Conservation (phyloP, 2,113 vertebrate genomes). For the Cynoglossus semilaevis region DNA sequence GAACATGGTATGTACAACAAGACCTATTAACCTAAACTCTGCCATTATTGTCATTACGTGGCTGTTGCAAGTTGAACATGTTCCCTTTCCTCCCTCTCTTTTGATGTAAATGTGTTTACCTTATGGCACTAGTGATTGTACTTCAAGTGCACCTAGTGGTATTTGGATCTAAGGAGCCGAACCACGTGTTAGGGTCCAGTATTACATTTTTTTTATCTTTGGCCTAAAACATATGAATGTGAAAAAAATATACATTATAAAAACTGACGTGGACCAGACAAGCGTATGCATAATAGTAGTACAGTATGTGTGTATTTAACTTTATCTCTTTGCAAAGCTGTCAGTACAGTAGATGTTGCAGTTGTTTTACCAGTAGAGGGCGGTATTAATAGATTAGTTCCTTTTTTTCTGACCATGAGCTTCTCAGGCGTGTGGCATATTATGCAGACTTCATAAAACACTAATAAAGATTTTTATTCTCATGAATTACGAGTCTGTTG, state of each 20-base stretch:
- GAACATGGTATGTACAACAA: slow-evolving; percentile 70
- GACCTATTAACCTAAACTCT: slow-evolving; percentile 62
- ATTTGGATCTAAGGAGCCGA: slow-evolving; percentile 66
- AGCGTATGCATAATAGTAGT: slow-evolving; percentile 79
- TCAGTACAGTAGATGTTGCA: slow-evolving; percentile 78
- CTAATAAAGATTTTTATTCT: slow-evolving; percentile 98
- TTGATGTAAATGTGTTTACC: slow-evolving; percentile 69
- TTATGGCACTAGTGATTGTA: slow-evolving; percentile 74
- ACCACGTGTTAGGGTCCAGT: slow-evolving; percentile 68
- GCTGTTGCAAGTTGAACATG: slow-evolving; percentile 65
- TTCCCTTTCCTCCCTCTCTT: slow-evolving; percentile 32
- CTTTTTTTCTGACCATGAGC: slow-evolving; percentile 82
- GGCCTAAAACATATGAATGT: slow-evolving; percentile 76
- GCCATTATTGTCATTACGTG: slow-evolving; percentile 63
- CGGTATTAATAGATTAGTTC: slow-evolving; percentile 89
- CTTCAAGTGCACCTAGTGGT: slow-evolving; percentile 74
- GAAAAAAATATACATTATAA: slow-evolving; percentile 64
- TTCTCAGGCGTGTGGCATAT: slow-evolving; percentile 90
- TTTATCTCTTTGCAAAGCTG: slow-evolving; percentile 79
- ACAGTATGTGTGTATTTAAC: slow-evolving; percentile 78
- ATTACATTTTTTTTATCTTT: slow-evolving; percentile 72
- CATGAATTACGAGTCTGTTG: slow-evolving; percentile 54
- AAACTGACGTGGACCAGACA: slow-evolving; percentile 76
- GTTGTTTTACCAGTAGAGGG: slow-evolving; percentile 86
- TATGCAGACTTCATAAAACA: slow-evolving; percentile 97